A percentile compares a stretch with the other conserved stretches of the same genome.
Evolutionary conservation across 2,113 vertebrate genomes (phyloP).

Genomic region (Haemorhous mexicanus): DNA sequence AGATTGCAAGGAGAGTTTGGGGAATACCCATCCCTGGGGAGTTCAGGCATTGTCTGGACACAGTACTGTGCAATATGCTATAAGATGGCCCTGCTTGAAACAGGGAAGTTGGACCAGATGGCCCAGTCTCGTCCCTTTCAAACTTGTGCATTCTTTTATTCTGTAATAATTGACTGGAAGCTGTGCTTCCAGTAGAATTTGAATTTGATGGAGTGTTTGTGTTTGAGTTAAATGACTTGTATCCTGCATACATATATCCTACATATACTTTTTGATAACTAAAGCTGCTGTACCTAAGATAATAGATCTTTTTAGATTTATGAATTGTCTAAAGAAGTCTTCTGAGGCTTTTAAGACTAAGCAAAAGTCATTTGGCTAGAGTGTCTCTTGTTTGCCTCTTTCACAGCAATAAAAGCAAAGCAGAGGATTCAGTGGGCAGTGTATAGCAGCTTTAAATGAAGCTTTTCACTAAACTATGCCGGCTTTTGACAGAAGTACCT

Average conservation of each 20-base stretch:
- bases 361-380: neutral
- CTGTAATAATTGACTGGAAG: neutral
- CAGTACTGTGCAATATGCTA: neutral
- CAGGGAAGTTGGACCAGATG: neutral
- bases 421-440: neutral
- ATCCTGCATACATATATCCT: neutral
- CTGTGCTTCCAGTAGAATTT: too few relatives aligned
- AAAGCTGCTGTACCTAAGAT: neutral
- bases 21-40: neutral
- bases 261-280: neutral
- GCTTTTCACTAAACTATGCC: neutral
- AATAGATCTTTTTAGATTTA: neutral
- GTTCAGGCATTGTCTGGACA: neutral
- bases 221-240: neutral
- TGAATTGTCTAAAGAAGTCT: neutral
- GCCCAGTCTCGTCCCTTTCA: fast-evolving
- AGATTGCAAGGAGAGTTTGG: neutral
- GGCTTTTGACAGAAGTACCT: neutral
- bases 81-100: neutral
- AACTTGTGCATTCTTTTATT: neutral
- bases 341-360: neutral
- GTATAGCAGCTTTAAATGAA: neutral
- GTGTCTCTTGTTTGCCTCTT: neutral
- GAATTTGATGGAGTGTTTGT: neutral
- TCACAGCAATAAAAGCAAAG: neutral